Conservation (phyloP, 2,888 invertebrate species). For the Aleiodes leptofemur region DNA sequence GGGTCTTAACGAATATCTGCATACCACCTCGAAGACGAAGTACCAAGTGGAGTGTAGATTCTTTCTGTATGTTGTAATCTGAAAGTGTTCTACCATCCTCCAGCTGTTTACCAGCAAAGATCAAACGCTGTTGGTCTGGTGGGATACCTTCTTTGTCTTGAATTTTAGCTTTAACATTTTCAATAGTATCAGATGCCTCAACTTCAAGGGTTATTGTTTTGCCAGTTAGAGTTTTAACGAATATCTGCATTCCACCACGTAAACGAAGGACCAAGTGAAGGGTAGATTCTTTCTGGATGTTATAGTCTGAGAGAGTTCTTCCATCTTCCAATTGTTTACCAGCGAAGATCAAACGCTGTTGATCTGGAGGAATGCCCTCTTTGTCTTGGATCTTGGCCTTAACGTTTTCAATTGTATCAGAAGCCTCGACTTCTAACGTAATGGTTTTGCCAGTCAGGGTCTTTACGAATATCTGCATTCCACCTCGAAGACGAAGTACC, state of each 20-base stretch:
- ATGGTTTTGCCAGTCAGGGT: constrained; percentile 33
- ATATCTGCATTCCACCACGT: constrained; percentile 76
- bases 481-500: constrained; percentile 88
- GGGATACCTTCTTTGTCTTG: constrained; percentile 77
- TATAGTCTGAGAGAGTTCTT: constrained; percentile 53
- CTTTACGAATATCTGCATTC: constrained; percentile 48
- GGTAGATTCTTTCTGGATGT: constrained; percentile 56
- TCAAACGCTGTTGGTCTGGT: constrained; percentile 77
- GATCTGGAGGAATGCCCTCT: too few relatives aligned
- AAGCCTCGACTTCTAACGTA: constrained; percentile 18
- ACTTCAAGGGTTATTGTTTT: constrained; percentile 77
- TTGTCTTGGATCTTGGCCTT: too few relatives aligned
- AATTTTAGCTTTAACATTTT: constrained; percentile 76
- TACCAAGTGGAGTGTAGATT: constrained; percentile 79
- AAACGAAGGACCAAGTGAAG: constrained; percentile 58
- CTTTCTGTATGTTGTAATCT: constrained; percentile 63
- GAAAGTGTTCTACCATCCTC: constrained; percentile 70
- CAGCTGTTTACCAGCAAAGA: constrained; percentile 77
- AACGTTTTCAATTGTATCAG: too few relatives aligned
- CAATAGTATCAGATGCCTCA: constrained; percentile 77
- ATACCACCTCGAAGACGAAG: constrained; percentile 81
- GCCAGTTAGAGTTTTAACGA: constrained; percentile 78
- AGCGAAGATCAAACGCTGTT: too few relatives aligned
- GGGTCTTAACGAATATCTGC: constrained; percentile 81
- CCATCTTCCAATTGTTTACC: constrained; percentile 47